These are phyloP conservation scores for Cantharis rustica DNA, from an alignment of 2,888 invertebrate genomes.

Conservation along the genomic window DNA sequence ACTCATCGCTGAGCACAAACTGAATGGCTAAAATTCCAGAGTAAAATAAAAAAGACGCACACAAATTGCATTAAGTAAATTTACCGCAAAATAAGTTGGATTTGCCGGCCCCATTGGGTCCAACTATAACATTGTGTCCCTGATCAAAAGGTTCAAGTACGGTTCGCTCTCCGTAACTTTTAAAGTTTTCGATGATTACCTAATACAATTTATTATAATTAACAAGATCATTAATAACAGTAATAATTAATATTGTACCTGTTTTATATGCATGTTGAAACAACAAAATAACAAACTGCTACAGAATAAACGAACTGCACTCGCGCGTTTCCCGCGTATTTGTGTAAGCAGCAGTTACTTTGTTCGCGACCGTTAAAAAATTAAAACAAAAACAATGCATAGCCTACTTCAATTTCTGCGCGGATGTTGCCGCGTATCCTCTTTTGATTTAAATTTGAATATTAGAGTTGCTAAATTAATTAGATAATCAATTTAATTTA, in stretches of 20 bases:
- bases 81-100: slow-evolving; percentile 98
- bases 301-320: not conserved
- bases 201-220: slow-evolving; percentile 50
- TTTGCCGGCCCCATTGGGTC: slow-evolving; percentile 99
- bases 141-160: slow-evolving; percentile 97
- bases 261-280: not conserved
- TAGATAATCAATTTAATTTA: too few species aligned
- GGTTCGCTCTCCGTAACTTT: slow-evolving; percentile 98
- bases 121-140: slow-evolving; percentile 97
- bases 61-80: not conserved
- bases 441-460: too few species aligned
- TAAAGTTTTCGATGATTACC: slow-evolving; percentile 99
- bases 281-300: not conserved
- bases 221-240: not conserved
- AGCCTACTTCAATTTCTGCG: too few species aligned
- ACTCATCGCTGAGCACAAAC: slow-evolving; percentile 99
- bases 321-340: not conserved
- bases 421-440: too few species aligned
- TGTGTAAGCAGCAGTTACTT: not conserved
- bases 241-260: not conserved
- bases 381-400: too few species aligned
- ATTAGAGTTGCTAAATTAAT: too few species aligned
- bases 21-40: slow-evolving; percentile 84
- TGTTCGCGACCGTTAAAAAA: too few species aligned
- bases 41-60: not conserved